Evolutionary conservation across 2,113 vertebrate genomes (phyloP).

Genomic region (Epinephelus lanceolatus): DNA sequence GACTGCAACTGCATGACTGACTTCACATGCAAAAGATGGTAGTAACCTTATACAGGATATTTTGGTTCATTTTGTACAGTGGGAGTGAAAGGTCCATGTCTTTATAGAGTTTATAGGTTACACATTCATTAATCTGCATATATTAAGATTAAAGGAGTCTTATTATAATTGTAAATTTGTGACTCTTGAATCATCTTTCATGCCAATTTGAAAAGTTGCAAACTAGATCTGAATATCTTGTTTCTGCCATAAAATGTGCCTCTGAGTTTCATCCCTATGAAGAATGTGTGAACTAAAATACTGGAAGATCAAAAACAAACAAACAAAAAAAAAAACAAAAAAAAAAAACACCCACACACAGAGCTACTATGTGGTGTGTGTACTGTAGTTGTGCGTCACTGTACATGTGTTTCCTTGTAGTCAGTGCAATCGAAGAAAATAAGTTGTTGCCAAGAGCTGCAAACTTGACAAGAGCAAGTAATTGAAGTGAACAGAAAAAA

Average conservation of each 20-base stretch:
- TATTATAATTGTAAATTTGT: not conserved
- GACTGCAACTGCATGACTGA: no score
- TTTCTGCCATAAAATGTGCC: not conserved
- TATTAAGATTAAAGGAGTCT: not conserved
- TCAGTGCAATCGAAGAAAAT: constrained; percentile 29
- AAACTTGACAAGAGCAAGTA: constrained; percentile 25
- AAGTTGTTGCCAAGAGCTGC: constrained; percentile 14
- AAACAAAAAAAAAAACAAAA: constrained; percentile 1
- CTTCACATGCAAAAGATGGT: no score
- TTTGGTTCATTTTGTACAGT: no score
- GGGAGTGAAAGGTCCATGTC: no score
- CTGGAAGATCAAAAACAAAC: constrained; percentile 1
- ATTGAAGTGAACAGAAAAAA: constrained; percentile 13
- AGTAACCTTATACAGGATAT: no score
- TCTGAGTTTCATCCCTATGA: not conserved
- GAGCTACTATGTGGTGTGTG: not conserved
- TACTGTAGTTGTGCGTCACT: not conserved
- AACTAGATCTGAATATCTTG: not conserved
- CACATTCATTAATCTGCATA: not conserved
- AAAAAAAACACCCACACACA: constrained; percentile 4
- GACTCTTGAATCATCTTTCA: not conserved
- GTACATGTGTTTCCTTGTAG: constrained; percentile 1
- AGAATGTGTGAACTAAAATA: constrained; percentile 9
- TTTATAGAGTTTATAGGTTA: not conserved
- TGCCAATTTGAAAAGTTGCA: not conserved